Base-by-base conservation (phyloP, 2,113 vertebrate genomes). In the Pelvicachromis taeniatus region DNA sequence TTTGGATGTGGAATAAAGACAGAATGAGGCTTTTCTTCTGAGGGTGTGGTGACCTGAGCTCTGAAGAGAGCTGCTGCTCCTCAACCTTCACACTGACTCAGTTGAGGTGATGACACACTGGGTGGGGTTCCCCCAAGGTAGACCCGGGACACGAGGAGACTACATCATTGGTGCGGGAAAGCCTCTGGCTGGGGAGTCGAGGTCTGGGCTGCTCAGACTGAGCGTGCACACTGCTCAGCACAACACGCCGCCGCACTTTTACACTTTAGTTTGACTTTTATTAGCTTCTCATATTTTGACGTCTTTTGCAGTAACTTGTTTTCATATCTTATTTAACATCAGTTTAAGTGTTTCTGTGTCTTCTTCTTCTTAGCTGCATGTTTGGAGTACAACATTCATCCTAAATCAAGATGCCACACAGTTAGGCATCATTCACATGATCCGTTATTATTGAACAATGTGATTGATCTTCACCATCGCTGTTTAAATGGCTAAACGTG, bases 141-240 rank as follows among this genome's bases (percentile, higher is more conserved):
- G 31, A 33, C 31, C 31, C 31, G 31, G 29, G 58, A 61, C 29
- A 61, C 5, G 3, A n/a, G 21, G 21, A 8, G 59, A 63, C 38
- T 38, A n/a, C 33, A n/a, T 4, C 33, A 7, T 38, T 0, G 2
- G 33, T 19, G 4, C 33, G n/a, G 59, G 19, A 0, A 63, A 63
- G 33, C 59, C 33, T 38, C 33, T 0, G 59, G 59, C 45, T 3
- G 45, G 7, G 14, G 45, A 48, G 45, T 16, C 6, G 45, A 16
- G 45, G 6, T 16, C 14, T 16, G 13, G 13, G 42, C 33, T 63
- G 31, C 29, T 63, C 59, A 38, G 33, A 3, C 33, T 2, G 59
- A 63, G 17, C 59, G 17, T n/a, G 59, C 58, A 35, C 19, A n/a
- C 13, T 1, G 19, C 33, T 1, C 33, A 3, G 1, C 58, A 35